These are phyloP conservation scores for Penaeus chinensis DNA, from an alignment of 1,140 invertebrate species.

Conservation along the genomic window DNA sequence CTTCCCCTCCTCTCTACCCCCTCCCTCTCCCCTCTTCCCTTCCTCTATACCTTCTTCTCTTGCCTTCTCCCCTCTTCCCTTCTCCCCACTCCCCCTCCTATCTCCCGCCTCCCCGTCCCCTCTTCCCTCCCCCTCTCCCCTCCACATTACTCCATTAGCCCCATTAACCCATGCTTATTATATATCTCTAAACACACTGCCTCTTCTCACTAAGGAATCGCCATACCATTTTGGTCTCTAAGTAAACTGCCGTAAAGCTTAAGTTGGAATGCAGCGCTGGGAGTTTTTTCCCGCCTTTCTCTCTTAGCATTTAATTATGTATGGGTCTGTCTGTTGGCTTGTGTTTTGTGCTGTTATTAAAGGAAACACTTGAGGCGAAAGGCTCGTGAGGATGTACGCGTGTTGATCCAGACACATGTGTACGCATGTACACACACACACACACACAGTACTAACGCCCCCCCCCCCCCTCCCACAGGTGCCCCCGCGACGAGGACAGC, in stretches of 20 bases:
- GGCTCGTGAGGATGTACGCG: neutral
- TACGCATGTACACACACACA: neutral
- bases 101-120: neutral
- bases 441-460: neutral
- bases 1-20: neutral
- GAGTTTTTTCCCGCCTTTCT: too few relatives aligned
- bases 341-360: too few relatives aligned
- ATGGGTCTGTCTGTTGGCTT: too few relatives aligned
- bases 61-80: neutral
- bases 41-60: neutral
- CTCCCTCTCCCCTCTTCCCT: neutral
- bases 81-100: neutral
- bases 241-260: too few relatives aligned
- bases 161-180: too few relatives aligned
- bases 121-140: neutral
- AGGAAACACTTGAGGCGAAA: neutral
- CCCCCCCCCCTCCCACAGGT: neutral
- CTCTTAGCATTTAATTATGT: too few relatives aligned
- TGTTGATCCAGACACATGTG: neutral
- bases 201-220: too few relatives aligned
- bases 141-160: too few relatives aligned
- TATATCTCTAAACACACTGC: too few relatives aligned
- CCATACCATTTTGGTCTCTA: too few relatives aligned
- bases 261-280: too few relatives aligned
- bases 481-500: conserved; percentile 54